Base-by-base conservation (phyloP, 1,140 invertebrate genomes). In the Drosophila tani region DNA sequence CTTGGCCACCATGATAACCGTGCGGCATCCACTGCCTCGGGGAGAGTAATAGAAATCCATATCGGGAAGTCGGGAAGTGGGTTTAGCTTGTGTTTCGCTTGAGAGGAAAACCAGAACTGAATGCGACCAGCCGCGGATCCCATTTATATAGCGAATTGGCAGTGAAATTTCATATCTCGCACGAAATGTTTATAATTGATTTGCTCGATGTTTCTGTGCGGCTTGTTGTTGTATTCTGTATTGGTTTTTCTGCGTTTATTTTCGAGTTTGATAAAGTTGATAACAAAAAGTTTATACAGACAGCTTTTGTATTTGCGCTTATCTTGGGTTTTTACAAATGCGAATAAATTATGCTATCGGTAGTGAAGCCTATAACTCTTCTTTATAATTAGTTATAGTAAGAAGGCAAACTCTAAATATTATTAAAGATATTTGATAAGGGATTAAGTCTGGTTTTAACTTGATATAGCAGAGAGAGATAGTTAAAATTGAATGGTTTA, bases 1-100 rank as follows among this genome's bases (percentile, higher is more conserved):
- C 59, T 93, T 93, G 15, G 92, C 93, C 5, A 85, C 77, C 56
- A 94, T 79, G 50, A 93, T 58, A 3, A 93, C 84, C 0, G 93
- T 76, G 8, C 94, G 83, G 41, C 92, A 91, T 8, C 94, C 92
- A 24, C 94, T 57, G 4, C 74, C n/a, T 32, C 63, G 35, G 11
- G 75, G 79, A 0, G 62, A 56, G 59, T 78, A 68, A 43, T 82
- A 82, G 9, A 82, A 38, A 47, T 82, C 79, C 80, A 82, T 78
- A 3, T 21, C 51, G 21, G 11, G 0, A 19, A 12, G n/a, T n/a
- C n/a, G n/a, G n/a, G n/a, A n/a, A n/a, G n/a, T n/a, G 46, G 17
- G 19, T n/a, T 24, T 21, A 35, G 12, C 35, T 9, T n/a, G 5
- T 32, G 17, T 2, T 11, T 58, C n/a, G 17, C 11, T 29, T 17